These are phyloP conservation scores for Montipora cactus DNA, from an alignment of 64 coral and sea anemone genomes.

Conservation along the genomic window DNA sequence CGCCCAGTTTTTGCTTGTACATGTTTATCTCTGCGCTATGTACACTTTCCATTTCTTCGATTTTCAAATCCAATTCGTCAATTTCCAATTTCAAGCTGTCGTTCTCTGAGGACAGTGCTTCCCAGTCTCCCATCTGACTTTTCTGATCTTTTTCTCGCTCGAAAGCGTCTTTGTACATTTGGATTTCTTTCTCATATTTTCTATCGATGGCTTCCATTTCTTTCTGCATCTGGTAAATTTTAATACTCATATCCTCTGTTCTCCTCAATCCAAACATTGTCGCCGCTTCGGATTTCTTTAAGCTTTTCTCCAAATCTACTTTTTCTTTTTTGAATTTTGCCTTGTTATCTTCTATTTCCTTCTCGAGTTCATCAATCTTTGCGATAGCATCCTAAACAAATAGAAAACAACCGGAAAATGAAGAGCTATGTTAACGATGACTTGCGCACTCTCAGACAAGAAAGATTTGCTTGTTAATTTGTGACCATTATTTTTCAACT, in stretches of 20 bases:
- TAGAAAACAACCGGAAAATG: background rate
- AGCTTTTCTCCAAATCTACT: constrained; percentile 78
- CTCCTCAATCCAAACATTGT: constrained; percentile 92
- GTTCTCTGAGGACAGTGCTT: constrained; percentile 66
- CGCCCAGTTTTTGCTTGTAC: constrained; percentile 90
- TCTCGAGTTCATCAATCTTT: constrained; percentile 74
- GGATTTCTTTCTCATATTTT: constrained; percentile 91
- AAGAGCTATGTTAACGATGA: no score
- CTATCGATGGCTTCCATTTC: constrained; percentile 94
- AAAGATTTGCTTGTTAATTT: no score
- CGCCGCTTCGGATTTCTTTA: constrained; percentile 92
- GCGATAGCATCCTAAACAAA: constrained; percentile 42
- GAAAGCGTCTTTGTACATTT: constrained; percentile 92
- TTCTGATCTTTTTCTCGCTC: constrained; percentile 79
- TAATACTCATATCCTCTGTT: constrained; percentile 99
- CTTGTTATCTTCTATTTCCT: constrained; percentile 68
- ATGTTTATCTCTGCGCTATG: constrained; percentile 80
- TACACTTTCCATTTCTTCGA: constrained; percentile 77
- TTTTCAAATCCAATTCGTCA: constrained; percentile 79
- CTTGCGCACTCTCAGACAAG: no score
- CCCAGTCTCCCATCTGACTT: constrained; percentile 43
- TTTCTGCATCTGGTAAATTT: constrained; percentile 98
- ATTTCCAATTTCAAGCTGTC: constrained; percentile 79
- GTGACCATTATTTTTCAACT: no score
- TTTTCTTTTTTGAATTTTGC: constrained; percentile 63